Conservation (phyloP, 2,888 invertebrate species). For the Pardosa pseudoannulata region DNA sequence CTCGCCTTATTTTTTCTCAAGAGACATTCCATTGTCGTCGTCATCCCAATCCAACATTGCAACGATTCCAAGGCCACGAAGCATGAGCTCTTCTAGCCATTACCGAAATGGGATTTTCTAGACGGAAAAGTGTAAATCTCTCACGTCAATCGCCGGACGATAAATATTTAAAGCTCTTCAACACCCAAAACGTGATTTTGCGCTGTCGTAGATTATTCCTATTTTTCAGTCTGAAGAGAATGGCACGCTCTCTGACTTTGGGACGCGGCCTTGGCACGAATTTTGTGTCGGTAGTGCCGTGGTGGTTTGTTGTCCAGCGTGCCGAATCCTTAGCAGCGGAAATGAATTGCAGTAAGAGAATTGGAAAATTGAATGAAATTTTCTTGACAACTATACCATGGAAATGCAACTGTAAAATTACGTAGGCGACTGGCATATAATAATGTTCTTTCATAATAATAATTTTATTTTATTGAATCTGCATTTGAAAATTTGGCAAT, state of each 20-base stretch:
- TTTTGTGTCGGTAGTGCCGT: not conserved
- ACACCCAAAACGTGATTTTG: not conserved
- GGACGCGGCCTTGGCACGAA: conserved; percentile 19
- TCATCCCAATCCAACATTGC: not conserved
- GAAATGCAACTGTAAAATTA: no score
- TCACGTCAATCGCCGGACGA: not conserved
- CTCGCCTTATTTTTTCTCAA: not conserved
- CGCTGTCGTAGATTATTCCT: not conserved
- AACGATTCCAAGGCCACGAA: not conserved
- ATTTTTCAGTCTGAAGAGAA: not conserved
- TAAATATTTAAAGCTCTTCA: not conserved
- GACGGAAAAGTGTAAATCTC: not conserved
- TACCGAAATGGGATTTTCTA: not conserved
- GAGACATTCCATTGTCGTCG: not conserved
- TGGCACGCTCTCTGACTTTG: not conserved
- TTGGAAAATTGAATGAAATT: no score
- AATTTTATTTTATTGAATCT: no score
- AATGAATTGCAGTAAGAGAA: not conserved
- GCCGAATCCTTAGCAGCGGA: not conserved
- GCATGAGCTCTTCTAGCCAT: not conserved
- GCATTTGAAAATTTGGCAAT: no score
- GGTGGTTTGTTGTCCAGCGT: not conserved
- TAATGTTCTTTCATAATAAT: no score
- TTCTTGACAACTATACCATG: no score
- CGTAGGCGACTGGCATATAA: no score